Base-by-base conservation (phyloP, 2,797 vertebrate genomes). In the Pitangus sulphuratus region DNA sequence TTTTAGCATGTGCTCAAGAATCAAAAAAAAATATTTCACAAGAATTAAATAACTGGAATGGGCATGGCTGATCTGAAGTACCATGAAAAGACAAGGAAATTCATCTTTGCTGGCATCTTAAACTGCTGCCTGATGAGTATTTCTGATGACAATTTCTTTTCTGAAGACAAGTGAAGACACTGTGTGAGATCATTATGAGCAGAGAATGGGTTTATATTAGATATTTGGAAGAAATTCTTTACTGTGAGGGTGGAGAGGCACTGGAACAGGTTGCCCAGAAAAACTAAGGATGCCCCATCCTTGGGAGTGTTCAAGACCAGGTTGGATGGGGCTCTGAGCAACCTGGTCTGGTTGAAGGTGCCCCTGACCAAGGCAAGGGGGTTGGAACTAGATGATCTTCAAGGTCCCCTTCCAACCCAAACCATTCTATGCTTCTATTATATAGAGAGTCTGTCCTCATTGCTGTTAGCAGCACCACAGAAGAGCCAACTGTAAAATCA, bases 21-120 rank as follows among this genome's bases (percentile, higher is more conserved):
- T 71, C 66, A 91, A 19, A 65, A 89, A 89, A 86, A 76, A 70
- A 25, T 57, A 77, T 86, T 92, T 86, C 81, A 84, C 61, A 78
- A 66, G 53, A 71, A 76, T 64, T 45, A 69, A 85, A 89, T 61
- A 84, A 10, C 57, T 94, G 57, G 25, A 76, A 64, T 79, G 57
- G 85, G 82, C 17, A 26, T 51, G 79, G 42, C 17, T 89, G 75
- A 89, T 74, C 37, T 57, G 54, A 87, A 91, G 62, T 33, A 60
- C 37, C 66, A 82, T 20, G 66, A 94, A 89, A 93, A 78, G 45
- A 76, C 45, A 82, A 74, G 90, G 87, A 93, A 82, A 85, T 48
- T 61, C 10, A 62, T 78, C 61, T 54, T 15, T 82, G 4, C 33
- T 56, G 31, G 19, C 37, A 40, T 71, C 40, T 71, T 44, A 71